Evolutionary conservation across 2,888 invertebrate species (phyloP), one percentile per base, ranked within the genome.

Genomic region (Leucania comma): DNA sequence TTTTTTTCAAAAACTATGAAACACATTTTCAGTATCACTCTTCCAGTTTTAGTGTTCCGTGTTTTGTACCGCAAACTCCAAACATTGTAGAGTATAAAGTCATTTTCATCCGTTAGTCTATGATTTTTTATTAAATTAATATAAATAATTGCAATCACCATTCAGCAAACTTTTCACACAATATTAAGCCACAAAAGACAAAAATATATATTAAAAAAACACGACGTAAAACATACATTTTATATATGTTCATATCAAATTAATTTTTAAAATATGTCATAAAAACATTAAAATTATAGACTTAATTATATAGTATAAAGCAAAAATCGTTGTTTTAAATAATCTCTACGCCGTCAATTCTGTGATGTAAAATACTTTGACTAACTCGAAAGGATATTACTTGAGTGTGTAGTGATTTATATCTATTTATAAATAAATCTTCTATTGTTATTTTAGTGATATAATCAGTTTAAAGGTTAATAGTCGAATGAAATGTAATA

Each of bases 301-400:
- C 83, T 90, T 90, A 94, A 92, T 90, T 89, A 90, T 92, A 90
- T 85, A 88, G 85, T 86, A 90, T 90, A 87, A 87, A 90, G 86
- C 90, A 91, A 91, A 38, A 72, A 66, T 88, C 83, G 87, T 93
- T 94, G 89, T 92, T 94, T 95, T 91, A 91, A 93, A 88, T 85
- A 90, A 90, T 95, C 95, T 96, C 95, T 95, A 95, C 95, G 92
- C 94, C 93, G 95, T 95, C 95, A 96, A 96, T 95, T 96, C 92
- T 93, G 93, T 92, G 92, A 91, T 95, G 93, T 95, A 95, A 93
- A 92, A 93, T 93, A 92, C 81, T 90, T 92, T 92, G 83, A 87
- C 86, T 90, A 89, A 90, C 88, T 87, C 87, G 88, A 91, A 90
- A 89, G 88, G 86, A 75, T 81, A 87, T 90, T 89, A 90, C 81